A percentile compares a stretch with the other conserved stretches of the same genome.
These are phyloP conservation scores for Centropus unirufus DNA, from an alignment of 2,113 vertebrate species.

Conservation along the genomic window DNA sequence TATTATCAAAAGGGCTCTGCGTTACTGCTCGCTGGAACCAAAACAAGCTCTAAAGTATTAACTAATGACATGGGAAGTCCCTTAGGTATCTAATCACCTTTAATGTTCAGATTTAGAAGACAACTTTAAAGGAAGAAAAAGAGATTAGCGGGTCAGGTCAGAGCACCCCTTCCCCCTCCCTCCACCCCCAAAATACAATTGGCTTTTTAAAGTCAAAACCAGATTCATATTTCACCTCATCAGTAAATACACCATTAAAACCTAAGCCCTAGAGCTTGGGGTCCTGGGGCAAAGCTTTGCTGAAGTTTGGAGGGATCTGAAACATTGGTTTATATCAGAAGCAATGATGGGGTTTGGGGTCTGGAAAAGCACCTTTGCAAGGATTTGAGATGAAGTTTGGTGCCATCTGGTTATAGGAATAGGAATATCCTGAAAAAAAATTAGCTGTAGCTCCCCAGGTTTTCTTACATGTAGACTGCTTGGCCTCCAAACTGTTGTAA, in stretches of 20 bases:
- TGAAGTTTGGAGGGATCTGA: background rate
- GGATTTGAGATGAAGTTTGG: background rate
- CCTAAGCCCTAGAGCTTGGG: background rate
- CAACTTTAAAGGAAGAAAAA: slow-evolving; percentile 76
- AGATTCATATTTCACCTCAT: slow-evolving; percentile 67
- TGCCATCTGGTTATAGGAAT: background rate
- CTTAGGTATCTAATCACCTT: slow-evolving; percentile 78
- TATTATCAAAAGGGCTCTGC: slow-evolving; percentile 61
- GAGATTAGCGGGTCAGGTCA: slow-evolving; percentile 76
- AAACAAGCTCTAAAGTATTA: slow-evolving; percentile 72
- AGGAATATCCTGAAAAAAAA: background rate
- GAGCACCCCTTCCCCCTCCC: slow-evolving; percentile 61
- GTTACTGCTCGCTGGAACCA: slow-evolving; percentile 50
- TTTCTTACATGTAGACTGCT: background rate
- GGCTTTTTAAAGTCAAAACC: slow-evolving; percentile 70
- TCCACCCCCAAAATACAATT: slow-evolving; percentile 55
- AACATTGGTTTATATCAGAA: background rate
- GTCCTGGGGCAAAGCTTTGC: background rate
- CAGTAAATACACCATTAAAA: slow-evolving; percentile 57
- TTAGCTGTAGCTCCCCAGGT: background rate
- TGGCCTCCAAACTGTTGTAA: background rate
- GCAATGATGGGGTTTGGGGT: background rate
- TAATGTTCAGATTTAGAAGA: slow-evolving; percentile 75
- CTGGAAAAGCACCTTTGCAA: background rate
- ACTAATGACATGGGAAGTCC: slow-evolving; percentile 78